Conservation (phyloP, 1,140 invertebrate species). For the Drosophila eugracilis region DNA sequence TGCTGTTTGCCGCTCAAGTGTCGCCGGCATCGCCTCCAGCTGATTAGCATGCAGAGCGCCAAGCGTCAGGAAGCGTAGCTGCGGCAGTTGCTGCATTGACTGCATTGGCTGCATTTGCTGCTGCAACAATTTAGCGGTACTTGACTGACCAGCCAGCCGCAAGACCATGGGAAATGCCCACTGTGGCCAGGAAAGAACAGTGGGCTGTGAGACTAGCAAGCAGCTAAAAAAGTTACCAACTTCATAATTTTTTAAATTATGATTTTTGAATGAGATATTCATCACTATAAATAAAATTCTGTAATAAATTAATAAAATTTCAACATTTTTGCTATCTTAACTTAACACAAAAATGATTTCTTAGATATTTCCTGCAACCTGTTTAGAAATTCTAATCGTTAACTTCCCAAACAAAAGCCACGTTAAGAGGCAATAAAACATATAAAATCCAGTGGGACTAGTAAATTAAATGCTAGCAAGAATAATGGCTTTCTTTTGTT, state of each 20-base stretch:
- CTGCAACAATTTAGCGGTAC: slow-evolving; percentile 78
- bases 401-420: neutral
- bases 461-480: neutral
- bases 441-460: slow-evolving; percentile 1
- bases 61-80: slow-evolving; percentile 63
- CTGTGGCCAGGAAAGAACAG: slow-evolving; percentile 36
- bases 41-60: slow-evolving; percentile 75
- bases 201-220: too few species aligned
- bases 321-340: too few species aligned
- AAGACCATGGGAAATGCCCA: slow-evolving; percentile 70
- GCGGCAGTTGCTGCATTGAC: slow-evolving; percentile 18
- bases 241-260: too few species aligned
- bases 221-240: too few species aligned
- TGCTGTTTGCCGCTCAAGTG: slow-evolving; percentile 56
- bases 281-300: too few species aligned
- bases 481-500: slow-evolving; percentile 4
- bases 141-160: slow-evolving; percentile 51
- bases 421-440: neutral
- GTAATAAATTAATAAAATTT: too few species aligned
- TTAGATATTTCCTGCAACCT: neutral
- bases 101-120: slow-evolving; percentile 21
- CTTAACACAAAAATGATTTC: too few species aligned
- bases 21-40: slow-evolving; percentile 62
- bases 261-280: too few species aligned
- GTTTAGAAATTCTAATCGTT: neutral